Base-by-base conservation (phyloP, 2,113 vertebrate species). In the Ammospiza caudacuta region DNA sequence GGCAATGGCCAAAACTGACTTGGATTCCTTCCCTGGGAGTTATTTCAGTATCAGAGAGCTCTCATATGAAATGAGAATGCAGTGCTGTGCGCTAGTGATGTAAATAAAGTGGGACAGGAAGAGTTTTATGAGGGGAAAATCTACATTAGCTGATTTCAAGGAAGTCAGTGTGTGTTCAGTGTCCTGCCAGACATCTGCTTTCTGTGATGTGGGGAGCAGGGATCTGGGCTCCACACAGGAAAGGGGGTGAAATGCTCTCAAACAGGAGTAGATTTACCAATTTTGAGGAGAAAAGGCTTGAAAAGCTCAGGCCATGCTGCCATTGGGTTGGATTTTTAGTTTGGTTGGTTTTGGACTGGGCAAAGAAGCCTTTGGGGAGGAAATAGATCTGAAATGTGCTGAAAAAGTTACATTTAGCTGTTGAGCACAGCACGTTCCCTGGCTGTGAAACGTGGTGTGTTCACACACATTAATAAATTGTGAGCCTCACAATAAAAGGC, bases 91-190 rank as follows among this genome's bases (percentile, higher is more conserved):
- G 74, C 20, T 39, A 12, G 29, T 15, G 59, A 64, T 80, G 20
- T 10, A 63, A 87, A 37, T 59, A n/a, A 86, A 83, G 76, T 24
- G 44, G 52, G 31, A 88, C 46, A 41, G 52, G 47, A 41, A 62
- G 75, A 18, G 43, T 83, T 96, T 90, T 81, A 59, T 47, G 51
- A 67, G 70, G 52, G 41, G 78, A n/a, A 86, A 69, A 77, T 63
- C n/a, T 28, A 1, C 51, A 57, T 83, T 11, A 83, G 83, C 47
- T 9, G 1, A 31, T 92, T 67, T n/a, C 9, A 57, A 3, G 76
- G 86, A 63, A 83, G 57, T 35, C 33, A 1, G 27, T 6, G 2
- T 77, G 59, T 69, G 67, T 37, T 85, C 78, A 51, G 22, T 6
- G 2, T 73, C 75, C 28, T 80, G 69, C 51, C 58, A 70, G 66